These are phyloP conservation scores for Bombycilla garrulus DNA, from an alignment of 2,113 vertebrate species.

Conservation along the genomic window DNA sequence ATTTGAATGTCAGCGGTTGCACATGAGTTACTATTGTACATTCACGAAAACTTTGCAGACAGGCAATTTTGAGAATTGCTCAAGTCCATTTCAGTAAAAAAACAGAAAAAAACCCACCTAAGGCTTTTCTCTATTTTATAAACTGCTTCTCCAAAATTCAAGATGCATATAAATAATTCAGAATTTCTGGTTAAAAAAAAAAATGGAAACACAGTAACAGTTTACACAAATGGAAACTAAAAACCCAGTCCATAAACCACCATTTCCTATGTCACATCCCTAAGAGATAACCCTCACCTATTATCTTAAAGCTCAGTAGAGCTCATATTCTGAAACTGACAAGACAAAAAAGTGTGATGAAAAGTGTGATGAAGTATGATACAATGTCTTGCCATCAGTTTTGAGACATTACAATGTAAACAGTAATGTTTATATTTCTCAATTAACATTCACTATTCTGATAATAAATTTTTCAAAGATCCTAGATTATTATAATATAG, in stretches of 20 bases:
- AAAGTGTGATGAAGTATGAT: not conserved
- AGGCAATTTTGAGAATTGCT: not conserved
- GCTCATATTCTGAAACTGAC: not conserved
- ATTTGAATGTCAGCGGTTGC: not conserved
- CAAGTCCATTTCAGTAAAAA: not conserved
- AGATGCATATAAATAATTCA: not conserved
- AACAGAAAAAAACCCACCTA: not conserved
- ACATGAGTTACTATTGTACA: not conserved
- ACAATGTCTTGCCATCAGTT: not conserved
- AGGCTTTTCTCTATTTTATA: not conserved
- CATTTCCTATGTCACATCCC: not conserved
- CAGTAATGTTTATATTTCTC: not conserved
- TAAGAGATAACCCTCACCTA: not conserved
- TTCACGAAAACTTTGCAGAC: not conserved
- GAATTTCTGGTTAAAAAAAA: not conserved
- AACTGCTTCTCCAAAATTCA: not conserved
- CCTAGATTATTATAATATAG: not conserved
- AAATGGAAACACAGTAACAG: not conserved
- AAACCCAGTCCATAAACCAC: not conserved
- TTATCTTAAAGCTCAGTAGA: not conserved
- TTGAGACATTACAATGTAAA: not conserved
- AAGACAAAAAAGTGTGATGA: not conserved
- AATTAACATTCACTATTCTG: not conserved
- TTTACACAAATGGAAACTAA: not conserved
- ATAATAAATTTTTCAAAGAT: not conserved